A percentile compares a stretch with the other conserved stretches of the same genome.
phyloP scores from a whole-genome alignment of 1,140 invertebrate genomes.

The Xylocopa sonorina region DNA sequence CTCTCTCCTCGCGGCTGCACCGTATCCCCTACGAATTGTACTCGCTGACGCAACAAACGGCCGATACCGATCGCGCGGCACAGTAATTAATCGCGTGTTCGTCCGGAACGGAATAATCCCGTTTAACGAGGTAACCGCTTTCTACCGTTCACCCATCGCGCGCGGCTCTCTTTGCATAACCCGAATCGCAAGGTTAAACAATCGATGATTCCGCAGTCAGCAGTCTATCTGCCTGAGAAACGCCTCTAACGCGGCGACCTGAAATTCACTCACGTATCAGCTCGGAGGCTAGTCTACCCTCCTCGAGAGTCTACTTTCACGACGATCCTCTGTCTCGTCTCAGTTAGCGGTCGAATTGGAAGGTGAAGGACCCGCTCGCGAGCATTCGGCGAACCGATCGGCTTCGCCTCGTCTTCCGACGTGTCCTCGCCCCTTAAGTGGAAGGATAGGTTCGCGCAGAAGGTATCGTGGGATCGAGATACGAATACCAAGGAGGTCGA shows the following conservation, averaged over 20 bases:
- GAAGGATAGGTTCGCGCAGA: conserved; percentile 7
- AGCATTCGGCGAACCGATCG: conserved; percentile 1
- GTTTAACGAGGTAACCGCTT: conserved; percentile 38
- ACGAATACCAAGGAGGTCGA: conserved; percentile 62
- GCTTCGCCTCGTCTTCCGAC: conserved; percentile 23
- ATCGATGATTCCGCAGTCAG: conserved; percentile 13
- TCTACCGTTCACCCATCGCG: conserved; percentile 23
- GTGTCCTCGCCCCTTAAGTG: conserved; percentile 23
- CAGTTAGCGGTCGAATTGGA: conserved; percentile 7
- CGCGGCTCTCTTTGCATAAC: conserved; percentile 33
- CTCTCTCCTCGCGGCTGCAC: not conserved
- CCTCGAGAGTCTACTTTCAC: too few relatives aligned
- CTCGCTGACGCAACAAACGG: not conserved
- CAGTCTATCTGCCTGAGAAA: too few relatives aligned
- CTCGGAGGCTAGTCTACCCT: not conserved
- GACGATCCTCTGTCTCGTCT: not conserved
- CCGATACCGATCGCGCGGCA: conserved; percentile 36
- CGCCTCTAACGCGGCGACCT: too few relatives aligned
- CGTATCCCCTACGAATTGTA: conserved; percentile 27
- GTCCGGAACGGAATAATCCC: conserved; percentile 38
- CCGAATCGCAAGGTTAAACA: conserved; percentile 22
- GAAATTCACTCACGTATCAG: conserved; percentile 15
- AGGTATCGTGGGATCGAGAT: conserved; percentile 67
- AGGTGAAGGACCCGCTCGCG: conserved; percentile 48
- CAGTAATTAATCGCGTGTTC: conserved; percentile 45